These are phyloP conservation scores for Pseudomyrmex gracilis DNA, from an alignment of 1,140 invertebrate genomes.

Conservation along the genomic window DNA sequence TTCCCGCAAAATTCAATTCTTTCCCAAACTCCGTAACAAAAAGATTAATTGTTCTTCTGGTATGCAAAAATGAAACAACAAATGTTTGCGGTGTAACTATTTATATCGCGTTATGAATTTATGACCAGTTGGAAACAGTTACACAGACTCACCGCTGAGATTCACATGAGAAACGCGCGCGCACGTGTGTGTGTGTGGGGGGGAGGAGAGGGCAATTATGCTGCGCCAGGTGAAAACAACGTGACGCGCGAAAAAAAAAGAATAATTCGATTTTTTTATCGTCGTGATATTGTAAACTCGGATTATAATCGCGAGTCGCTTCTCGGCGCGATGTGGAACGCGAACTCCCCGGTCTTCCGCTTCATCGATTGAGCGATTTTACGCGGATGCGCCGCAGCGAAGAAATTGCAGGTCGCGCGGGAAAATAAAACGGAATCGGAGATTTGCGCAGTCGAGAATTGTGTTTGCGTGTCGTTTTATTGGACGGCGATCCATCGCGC, in stretches of 20 bases:
- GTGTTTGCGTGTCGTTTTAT: constrained; percentile 22
- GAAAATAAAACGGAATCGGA: neutral
- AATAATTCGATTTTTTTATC: too few species aligned
- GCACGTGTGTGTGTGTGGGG: too few species aligned
- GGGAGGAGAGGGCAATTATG: too few species aligned
- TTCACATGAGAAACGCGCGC: too few species aligned
- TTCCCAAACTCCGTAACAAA: too few species aligned
- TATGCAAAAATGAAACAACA: too few species aligned
- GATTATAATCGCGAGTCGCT: constrained; percentile 4
- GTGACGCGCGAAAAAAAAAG: constrained; percentile 8
- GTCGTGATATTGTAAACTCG: neutral
- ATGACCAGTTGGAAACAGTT: too few species aligned
- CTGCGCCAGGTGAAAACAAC: neutral
- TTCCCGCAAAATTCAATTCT: too few species aligned
- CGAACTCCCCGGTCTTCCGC: constrained; percentile 17
- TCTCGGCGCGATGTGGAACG: constrained; percentile 37
- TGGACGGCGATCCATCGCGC: neutral
- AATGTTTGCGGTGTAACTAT: too few species aligned
- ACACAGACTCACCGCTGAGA: too few species aligned
- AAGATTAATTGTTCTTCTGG: too few species aligned
- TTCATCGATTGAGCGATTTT: constrained; percentile 54
- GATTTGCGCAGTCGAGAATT: neutral
- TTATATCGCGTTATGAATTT: too few species aligned
- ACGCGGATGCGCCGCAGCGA: neutral
- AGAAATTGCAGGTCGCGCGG: constrained; percentile 15